phyloP scores from a whole-genome alignment of 2,797 vertebrate genomes.

The Parauchenoglanis ngamensis region DNA sequence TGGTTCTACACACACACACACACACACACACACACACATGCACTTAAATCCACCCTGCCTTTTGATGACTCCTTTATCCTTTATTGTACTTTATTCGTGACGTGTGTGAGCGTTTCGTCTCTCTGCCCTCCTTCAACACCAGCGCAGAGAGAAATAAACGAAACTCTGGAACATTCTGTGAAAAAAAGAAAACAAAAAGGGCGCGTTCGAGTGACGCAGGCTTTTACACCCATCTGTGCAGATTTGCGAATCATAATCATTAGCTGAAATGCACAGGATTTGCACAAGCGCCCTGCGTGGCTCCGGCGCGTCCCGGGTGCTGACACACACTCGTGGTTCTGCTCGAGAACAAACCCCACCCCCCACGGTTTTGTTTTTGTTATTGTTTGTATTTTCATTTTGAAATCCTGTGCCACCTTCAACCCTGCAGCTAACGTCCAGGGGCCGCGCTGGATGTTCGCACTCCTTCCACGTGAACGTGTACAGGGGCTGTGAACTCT shows the following conservation, averaged over 20 bases:
- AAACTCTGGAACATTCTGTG: conserved; percentile 31
- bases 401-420: conserved; percentile 29
- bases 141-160: conserved; percentile 26
- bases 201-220: conserved; percentile 25
- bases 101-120: background rate
- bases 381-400: background rate
- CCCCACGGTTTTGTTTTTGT: background rate
- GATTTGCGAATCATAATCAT: conserved; percentile 21
- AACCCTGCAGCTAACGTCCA: conserved; percentile 63
- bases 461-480: conserved; percentile 55
- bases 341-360: conserved; percentile 1
- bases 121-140: conserved; percentile 15
- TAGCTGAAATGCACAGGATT: conserved; percentile 29
- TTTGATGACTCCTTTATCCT: background rate
- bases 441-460: conserved; percentile 55
- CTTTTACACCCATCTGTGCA: conserved; percentile 37
- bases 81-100: background rate
- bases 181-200: conserved; percentile 5
- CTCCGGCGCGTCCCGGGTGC: conserved; percentile 39
- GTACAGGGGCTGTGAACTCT: conserved; percentile 56
- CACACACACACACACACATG: background rate
- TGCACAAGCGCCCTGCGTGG: conserved; percentile 32
- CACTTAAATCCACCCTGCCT: conserved; percentile 3
- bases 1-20: conserved; percentile 17
- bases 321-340: conserved; percentile 33